Conservation (phyloP, 2,797 vertebrate genomes). For the Craterocephalus amniculus region DNA sequence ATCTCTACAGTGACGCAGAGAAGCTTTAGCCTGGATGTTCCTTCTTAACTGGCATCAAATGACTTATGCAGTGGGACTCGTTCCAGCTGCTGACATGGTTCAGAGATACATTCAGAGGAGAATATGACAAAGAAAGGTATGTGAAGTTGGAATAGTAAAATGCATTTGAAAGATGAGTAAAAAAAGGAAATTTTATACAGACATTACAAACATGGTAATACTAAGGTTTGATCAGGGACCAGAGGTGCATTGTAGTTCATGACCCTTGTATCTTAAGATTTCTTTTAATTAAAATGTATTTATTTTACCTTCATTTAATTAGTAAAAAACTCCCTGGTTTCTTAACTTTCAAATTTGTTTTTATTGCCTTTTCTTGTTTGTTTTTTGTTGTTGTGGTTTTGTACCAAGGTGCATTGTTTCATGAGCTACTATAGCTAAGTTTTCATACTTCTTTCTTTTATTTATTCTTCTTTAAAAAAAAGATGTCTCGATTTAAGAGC, state of each 20-base stretch:
- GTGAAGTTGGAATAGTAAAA: background rate
- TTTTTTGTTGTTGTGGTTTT: too few species aligned
- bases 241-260: background rate
- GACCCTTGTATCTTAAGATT: too few species aligned
- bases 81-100: conserved; percentile 23
- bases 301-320: too few species aligned
- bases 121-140: conserved; percentile 8
- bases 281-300: too few species aligned
- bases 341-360: too few species aligned
- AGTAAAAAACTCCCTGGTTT: too few species aligned
- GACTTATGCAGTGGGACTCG: conserved; percentile 13
- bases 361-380: too few species aligned
- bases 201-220: background rate
- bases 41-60: conserved; percentile 46
- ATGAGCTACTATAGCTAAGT: too few species aligned
- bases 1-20: conserved; percentile 40
- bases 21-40: conserved; percentile 52
- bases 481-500: too few species aligned
- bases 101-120: conserved; percentile 1
- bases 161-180: background rate
- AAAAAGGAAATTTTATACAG: background rate
- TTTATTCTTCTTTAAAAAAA: too few species aligned
- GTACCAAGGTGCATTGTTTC: too few species aligned
- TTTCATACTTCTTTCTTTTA: too few species aligned
- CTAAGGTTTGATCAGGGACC: background rate